phyloP scores from a whole-genome alignment of 1,140 invertebrate genomes.

The Drosophila repleta region DNA sequence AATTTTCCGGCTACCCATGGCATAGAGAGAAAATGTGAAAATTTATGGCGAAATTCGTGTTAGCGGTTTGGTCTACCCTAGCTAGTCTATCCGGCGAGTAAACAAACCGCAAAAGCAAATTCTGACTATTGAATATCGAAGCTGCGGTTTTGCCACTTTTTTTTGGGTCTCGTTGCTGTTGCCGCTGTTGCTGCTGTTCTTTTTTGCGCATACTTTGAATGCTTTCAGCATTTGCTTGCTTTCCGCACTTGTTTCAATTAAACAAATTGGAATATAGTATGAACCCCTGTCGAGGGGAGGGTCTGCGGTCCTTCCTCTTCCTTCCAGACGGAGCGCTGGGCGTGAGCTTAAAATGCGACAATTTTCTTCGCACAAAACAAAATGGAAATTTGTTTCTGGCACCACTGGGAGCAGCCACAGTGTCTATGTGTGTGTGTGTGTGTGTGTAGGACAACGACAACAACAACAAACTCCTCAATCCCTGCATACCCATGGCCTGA shows the following conservation, averaged over 20 bases:
- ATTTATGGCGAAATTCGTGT: conserved; percentile 28
- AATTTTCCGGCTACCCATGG: conserved; percentile 43
- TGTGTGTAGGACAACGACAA: conserved; percentile 17
- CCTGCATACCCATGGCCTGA: conserved; percentile 24
- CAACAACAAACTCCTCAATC: conserved; percentile 42
- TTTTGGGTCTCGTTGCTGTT: not conserved
- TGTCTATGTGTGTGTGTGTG: not conserved
- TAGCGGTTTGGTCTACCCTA: conserved; percentile 22
- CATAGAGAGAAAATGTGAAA: conserved; percentile 36
- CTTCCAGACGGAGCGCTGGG: conserved; percentile 10
- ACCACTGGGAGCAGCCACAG: conserved; percentile 23
- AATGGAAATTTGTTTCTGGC: conserved; percentile 66
- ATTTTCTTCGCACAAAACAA: conserved; percentile 32
- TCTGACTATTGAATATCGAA: conserved; percentile 71
- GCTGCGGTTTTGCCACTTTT: conserved; percentile 45
- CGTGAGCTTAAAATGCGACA: conserved; percentile 56
- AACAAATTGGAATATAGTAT: conserved; percentile 77
- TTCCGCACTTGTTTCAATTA: conserved; percentile 76
- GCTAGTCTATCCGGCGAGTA: conserved; percentile 2
- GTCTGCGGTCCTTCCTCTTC: not conserved
- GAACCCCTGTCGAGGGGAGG: conserved; percentile 38
- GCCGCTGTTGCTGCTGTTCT: not conserved
- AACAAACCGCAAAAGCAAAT: conserved; percentile 51
- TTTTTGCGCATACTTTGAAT: conserved; percentile 27
- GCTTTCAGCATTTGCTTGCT: conserved; percentile 18